Evolutionary conservation across 2,113 vertebrate species (phyloP).

Genomic region (Ophthalmolycus amberensis): DNA sequence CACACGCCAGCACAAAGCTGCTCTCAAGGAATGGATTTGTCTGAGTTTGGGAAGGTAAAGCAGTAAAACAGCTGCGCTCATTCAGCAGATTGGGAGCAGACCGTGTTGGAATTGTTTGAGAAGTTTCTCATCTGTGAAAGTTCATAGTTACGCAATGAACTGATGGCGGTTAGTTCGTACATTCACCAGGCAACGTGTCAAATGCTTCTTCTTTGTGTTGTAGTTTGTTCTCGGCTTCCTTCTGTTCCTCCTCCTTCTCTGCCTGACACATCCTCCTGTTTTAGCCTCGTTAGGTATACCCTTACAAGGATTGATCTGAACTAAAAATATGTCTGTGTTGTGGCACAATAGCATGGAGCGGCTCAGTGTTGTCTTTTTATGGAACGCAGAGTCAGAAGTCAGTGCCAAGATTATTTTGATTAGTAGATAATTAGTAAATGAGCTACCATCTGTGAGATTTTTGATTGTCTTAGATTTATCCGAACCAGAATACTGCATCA

Average conservation of each 20-base stretch:
- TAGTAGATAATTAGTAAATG: constrained; percentile 34
- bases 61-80: constrained; percentile 55
- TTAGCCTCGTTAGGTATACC: neutral
- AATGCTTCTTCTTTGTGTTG: constrained; percentile 28
- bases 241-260: constrained; percentile 9
- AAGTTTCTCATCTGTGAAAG: constrained; percentile 55
- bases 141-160: constrained; percentile 41
- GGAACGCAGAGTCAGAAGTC: constrained; percentile 20
- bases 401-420: constrained; percentile 37
- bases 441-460: constrained; percentile 47
- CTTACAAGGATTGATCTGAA: constrained; percentile 6
- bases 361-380: constrained; percentile 11
- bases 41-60: constrained; percentile 50
- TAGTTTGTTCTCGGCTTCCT: constrained; percentile 6
- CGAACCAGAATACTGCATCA: neutral
- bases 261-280: constrained; percentile 5
- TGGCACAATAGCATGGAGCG: constrained; percentile 10
- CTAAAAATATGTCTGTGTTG: constrained; percentile 12
- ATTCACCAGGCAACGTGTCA: constrained; percentile 12
- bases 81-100: constrained; percentile 38
- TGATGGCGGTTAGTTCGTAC: constrained; percentile 25
- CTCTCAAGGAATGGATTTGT: constrained; percentile 64
- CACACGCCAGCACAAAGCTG: constrained; percentile 37
- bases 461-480: neutral
- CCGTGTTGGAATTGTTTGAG: constrained; percentile 36